phyloP scores from a whole-genome alignment of 2,797 vertebrate species.

The Enteromius unitaeniatus region DNA sequence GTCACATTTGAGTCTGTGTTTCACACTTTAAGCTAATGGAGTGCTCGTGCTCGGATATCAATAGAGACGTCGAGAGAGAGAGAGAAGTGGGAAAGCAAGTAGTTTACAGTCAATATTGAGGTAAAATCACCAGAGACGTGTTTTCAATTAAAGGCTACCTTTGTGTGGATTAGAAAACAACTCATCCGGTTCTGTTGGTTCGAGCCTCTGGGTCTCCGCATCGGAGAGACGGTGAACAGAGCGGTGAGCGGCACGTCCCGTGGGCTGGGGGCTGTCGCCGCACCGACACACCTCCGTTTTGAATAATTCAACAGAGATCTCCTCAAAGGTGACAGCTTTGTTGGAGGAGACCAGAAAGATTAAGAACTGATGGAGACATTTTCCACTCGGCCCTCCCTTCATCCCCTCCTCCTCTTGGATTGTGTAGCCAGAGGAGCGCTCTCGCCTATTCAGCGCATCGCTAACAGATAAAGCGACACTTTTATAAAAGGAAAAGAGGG shows the following conservation, averaged over 20 bases:
- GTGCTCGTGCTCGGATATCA: slow-evolving; percentile 27
- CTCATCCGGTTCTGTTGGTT: slow-evolving; percentile 44
- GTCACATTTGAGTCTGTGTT: slow-evolving; percentile 35
- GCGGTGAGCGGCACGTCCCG: not conserved
- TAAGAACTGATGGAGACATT: slow-evolving; percentile 48
- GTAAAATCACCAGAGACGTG: slow-evolving; percentile 45
- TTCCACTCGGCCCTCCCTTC: slow-evolving; percentile 19
- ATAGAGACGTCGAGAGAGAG: slow-evolving; percentile 40
- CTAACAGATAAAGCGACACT: slow-evolving; percentile 42
- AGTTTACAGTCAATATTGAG: slow-evolving; percentile 41
- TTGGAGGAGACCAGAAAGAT: slow-evolving; percentile 46
- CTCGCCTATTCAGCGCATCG: slow-evolving; percentile 18
- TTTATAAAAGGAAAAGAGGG: slow-evolving; percentile 30
- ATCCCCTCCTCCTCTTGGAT: slow-evolving; percentile 16
- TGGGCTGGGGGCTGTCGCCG: not conserved
- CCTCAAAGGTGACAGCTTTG: slow-evolving; percentile 56
- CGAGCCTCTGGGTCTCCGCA: slow-evolving; percentile 28
- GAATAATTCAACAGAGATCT: slow-evolving; percentile 59
- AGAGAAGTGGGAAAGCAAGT: slow-evolving; percentile 18
- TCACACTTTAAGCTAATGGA: slow-evolving; percentile 43
- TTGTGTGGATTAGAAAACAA: slow-evolving; percentile 43
- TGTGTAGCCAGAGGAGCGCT: slow-evolving; percentile 21
- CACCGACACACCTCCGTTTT: slow-evolving; percentile 30
- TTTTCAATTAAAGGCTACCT: slow-evolving; percentile 51
- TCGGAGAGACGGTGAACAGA: slow-evolving; percentile 28